A percentile compares a stretch with the other conserved stretches of the same genome.
phyloP scores from a whole-genome alignment of 2,797 vertebrate genomes.

The Sebastes steindachneri region DNA sequence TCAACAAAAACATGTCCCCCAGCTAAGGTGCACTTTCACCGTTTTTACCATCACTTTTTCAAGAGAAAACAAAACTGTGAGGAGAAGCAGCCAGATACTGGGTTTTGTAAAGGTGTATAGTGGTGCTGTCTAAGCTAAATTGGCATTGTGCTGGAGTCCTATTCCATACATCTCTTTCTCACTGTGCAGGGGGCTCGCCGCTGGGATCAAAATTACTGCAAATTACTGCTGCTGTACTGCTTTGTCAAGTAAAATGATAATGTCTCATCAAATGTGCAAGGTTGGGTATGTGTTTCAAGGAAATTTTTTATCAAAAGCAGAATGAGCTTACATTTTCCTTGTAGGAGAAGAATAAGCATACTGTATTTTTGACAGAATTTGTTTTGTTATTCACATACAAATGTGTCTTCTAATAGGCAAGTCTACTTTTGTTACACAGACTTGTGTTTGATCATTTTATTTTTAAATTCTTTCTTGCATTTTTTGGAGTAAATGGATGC shows the following conservation, averaged over 20 bases:
- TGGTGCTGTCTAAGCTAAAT: constrained; percentile 66
- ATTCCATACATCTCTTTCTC: constrained; percentile 37
- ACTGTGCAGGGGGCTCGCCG: constrained; percentile 32
- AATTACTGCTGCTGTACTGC: constrained; percentile 31
- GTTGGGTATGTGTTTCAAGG: constrained; percentile 31
- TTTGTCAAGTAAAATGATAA: constrained; percentile 47
- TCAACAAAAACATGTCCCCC: constrained; percentile 85
- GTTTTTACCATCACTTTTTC: constrained; percentile 83
- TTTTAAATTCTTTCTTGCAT: constrained; percentile 47
- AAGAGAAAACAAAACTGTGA: constrained; percentile 86
- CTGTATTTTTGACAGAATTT: constrained; percentile 45
- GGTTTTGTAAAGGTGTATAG: constrained; percentile 77
- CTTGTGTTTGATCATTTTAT: constrained; percentile 48
- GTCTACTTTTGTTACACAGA: constrained; percentile 33
- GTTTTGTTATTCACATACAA: constrained; percentile 50
- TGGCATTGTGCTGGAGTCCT: constrained; percentile 41
- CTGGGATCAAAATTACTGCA: constrained; percentile 45
- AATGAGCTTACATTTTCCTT: constrained; percentile 19
- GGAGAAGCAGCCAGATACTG: constrained; percentile 74
- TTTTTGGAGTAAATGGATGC: constrained; percentile 52
- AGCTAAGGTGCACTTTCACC: constrained; percentile 81
- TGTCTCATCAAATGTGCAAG: constrained; percentile 36
- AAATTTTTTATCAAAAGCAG: constrained; percentile 41
- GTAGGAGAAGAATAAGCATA: constrained; percentile 4
- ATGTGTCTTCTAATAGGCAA: constrained; percentile 44